These are phyloP conservation scores for Eupithecia insigniata DNA, from an alignment of 2,888 invertebrate species.

Conservation along the genomic window DNA sequence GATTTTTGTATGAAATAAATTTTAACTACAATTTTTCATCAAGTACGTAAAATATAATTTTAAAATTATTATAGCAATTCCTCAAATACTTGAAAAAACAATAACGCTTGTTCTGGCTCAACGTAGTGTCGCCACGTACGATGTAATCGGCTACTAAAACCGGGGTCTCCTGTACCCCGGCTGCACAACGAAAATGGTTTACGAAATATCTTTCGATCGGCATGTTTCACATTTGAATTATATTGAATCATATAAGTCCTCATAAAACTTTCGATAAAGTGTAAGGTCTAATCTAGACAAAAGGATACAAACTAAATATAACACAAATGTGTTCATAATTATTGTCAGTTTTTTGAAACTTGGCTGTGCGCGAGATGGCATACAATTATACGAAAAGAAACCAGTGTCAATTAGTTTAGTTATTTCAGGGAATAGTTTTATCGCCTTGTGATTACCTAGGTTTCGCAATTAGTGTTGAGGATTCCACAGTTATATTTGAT, in stretches of 20 bases:
- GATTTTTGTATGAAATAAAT: not conserved
- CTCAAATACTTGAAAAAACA: not conserved
- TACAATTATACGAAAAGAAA: conserved; percentile 28
- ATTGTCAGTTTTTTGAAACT: conserved; percentile 25
- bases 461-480: conserved; percentile 37
- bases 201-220: conserved; percentile 46
- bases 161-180: not conserved
- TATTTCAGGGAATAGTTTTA: conserved; percentile 34
- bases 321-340: conserved; percentile 29
- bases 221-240: conserved; percentile 32
- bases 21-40: not conserved
- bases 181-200: conserved; percentile 60
- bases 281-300: not conserved
- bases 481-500: conserved; percentile 23
- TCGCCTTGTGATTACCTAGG: conserved; percentile 19
- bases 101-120: not conserved
- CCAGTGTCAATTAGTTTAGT: conserved; percentile 55
- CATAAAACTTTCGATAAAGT: conserved; percentile 4
- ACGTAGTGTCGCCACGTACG: not conserved
- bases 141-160: not conserved
- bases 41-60: not conserved
- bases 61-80: not conserved
- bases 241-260: not conserved
- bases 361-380: conserved; percentile 39
- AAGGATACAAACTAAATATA: conserved; percentile 1